Evolutionary conservation across 2,113 vertebrate species (phyloP).

Genomic region (Epinephelus lanceolatus): DNA sequence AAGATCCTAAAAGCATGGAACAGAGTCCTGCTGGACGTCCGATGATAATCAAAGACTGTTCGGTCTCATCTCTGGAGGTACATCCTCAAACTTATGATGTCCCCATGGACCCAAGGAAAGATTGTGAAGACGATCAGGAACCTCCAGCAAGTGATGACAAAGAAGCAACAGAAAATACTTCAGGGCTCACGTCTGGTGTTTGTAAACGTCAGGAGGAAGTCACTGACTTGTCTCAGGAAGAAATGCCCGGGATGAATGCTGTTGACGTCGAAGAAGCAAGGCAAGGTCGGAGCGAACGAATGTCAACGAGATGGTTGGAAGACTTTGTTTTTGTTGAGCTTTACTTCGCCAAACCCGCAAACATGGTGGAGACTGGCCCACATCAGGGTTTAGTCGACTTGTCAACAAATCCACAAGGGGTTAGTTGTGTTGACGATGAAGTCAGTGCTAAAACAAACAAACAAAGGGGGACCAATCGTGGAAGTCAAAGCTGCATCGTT

Average conservation of each 20-base stretch:
- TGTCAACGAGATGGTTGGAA: background rate
- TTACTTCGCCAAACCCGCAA: conserved; percentile 35
- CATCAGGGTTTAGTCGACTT: too few species aligned
- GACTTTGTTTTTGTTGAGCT: conserved; percentile 39
- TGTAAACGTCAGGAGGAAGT: background rate
- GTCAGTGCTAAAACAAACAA: too few species aligned
- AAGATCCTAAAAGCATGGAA: background rate
- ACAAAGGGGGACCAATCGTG: too few species aligned
- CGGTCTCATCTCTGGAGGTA: background rate
- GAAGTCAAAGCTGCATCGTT: background rate
- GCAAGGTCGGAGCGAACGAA: background rate
- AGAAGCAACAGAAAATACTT: background rate
- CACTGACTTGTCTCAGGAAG: background rate
- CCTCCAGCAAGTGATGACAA: background rate
- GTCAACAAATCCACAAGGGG: too few species aligned
- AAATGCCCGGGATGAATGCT: background rate
- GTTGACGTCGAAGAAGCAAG: background rate
- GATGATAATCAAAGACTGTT: background rate
- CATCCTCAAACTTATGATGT: background rate
- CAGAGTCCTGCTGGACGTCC: background rate
- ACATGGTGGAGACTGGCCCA: too few species aligned
- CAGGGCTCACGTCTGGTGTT: too few species aligned
- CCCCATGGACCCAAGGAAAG: background rate
- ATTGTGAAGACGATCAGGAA: background rate
- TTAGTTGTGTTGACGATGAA: too few species aligned